These are phyloP conservation scores for Cynoglossus semilaevis DNA, from an alignment of 2,113 vertebrate species.

Conservation along the genomic window DNA sequence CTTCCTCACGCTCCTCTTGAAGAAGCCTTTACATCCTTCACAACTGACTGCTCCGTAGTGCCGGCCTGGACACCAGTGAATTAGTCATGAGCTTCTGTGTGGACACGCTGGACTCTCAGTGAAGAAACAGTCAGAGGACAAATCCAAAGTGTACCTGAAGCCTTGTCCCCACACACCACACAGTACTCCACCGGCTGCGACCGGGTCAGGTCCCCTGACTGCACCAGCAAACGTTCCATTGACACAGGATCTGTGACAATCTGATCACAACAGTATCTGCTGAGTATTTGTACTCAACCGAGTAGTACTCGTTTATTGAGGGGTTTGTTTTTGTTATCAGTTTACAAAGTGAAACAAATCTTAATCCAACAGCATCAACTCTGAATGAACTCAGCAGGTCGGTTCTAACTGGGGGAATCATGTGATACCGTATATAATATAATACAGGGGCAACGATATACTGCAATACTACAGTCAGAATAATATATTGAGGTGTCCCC, in stretches of 20 bases:
- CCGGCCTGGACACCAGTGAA: slow-evolving; percentile 79
- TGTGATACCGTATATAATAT: too few species aligned
- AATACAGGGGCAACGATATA: too few species aligned
- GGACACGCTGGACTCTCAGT: background rate
- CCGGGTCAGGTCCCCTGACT: slow-evolving; percentile 85
- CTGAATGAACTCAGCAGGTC: too few species aligned
- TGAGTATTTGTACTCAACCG: background rate
- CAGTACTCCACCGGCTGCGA: slow-evolving; percentile 95
- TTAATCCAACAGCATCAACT: too few species aligned
- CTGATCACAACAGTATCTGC: slow-evolving; percentile 65
- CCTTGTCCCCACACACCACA: slow-evolving; percentile 97
- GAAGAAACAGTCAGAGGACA: background rate
- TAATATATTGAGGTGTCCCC: too few species aligned
- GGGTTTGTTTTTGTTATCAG: background rate
- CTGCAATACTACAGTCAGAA: too few species aligned
- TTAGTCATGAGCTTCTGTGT: background rate
- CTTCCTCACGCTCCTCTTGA: slow-evolving; percentile 97
- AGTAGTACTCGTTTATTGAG: background rate
- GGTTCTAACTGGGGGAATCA: too few species aligned
- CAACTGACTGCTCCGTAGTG: slow-evolving; percentile 98
- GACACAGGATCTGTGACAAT: slow-evolving; percentile 96
- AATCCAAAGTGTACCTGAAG: slow-evolving; percentile 82
- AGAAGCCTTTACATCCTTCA: slow-evolving; percentile 98
- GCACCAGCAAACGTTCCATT: slow-evolving; percentile 90
- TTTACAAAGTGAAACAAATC: background rate